phyloP scores from a whole-genome alignment of 2,797 vertebrate genomes.

The Sternotherus odoratus region DNA sequence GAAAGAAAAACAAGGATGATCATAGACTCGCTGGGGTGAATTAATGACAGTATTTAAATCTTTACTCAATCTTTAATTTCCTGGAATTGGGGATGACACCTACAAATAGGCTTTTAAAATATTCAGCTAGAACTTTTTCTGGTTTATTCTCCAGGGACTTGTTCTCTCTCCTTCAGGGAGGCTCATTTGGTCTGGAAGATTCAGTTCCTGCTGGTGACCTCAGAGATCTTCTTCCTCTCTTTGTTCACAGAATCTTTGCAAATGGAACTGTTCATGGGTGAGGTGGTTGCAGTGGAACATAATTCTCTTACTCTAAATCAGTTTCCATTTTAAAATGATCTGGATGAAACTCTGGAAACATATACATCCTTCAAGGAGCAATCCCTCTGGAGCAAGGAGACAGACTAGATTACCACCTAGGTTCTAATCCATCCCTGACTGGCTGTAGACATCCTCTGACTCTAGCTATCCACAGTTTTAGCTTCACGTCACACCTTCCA shows the following conservation, averaged over 20 bases:
- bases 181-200: neutral
- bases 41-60: neutral
- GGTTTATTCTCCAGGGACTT: neutral
- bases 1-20: rapidly evolving
- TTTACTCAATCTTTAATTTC: neutral
- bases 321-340: neutral
- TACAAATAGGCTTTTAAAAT: neutral
- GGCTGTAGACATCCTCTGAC: neutral
- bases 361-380: neutral
- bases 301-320: neutral
- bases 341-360: neutral
- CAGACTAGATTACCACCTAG: rapidly evolving
- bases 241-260: rapidly evolving
- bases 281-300: neutral
- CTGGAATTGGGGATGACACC: neutral
- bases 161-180: neutral
- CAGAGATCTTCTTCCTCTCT: neutral
- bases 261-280: rapidly evolving
- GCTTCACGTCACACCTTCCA: neutral
- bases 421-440: neutral
- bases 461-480: neutral
- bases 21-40: neutral
- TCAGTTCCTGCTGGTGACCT: neutral
- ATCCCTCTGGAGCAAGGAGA: neutral
- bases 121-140: neutral